Evolutionary conservation across 2,888 invertebrate genomes (phyloP), one percentile per base, ranked within the genome.

Genomic region (Torymus texanus): DNA sequence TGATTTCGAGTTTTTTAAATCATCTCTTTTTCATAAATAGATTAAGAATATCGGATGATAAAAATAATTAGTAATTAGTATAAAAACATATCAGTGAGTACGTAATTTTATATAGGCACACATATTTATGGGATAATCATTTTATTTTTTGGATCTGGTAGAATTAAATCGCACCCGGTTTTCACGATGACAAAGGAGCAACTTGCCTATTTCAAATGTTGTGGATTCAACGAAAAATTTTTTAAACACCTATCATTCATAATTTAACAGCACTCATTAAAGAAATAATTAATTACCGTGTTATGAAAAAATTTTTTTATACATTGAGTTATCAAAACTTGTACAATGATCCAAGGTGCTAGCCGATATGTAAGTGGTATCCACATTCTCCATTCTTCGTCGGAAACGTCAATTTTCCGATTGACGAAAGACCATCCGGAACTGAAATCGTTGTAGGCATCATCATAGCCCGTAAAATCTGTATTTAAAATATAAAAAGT

Each of bases 351-450:
- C 91, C 93, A 94, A 73, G 92, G 92, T 86, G 92, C 91, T 72
- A 93, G 88, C 81, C 88, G 90, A 63, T 90, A 87, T 72, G 94
- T 87, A 75, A 92, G 91, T 82, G 91, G 92, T 85, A 92, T 92
- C 92, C 93, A 94, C 77, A 92, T 91, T 85, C 90, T 92, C 95
- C 95, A 95, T 91, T 95, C 95, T 86, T 92, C 91, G 90, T 95
- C 95, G 21, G 94, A 92, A 29, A 91, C 89, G 90, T 95, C 95
- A 90, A 92, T 92, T 81, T 91, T 92, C 84, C 92, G 91, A 50
- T 90, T 88, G 67, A 93, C 83, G 84, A 93, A 89, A 12, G 85
- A 84, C 94, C 94, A 94, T 53, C 94, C 94, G 72, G 91, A 89
- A 82, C 88, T 88, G 84, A 94, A 93, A 87, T 93, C 94, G 75